These are phyloP conservation scores for Eilema sororculum DNA, from an alignment of 2,888 invertebrate species.

Conservation along the genomic window DNA sequence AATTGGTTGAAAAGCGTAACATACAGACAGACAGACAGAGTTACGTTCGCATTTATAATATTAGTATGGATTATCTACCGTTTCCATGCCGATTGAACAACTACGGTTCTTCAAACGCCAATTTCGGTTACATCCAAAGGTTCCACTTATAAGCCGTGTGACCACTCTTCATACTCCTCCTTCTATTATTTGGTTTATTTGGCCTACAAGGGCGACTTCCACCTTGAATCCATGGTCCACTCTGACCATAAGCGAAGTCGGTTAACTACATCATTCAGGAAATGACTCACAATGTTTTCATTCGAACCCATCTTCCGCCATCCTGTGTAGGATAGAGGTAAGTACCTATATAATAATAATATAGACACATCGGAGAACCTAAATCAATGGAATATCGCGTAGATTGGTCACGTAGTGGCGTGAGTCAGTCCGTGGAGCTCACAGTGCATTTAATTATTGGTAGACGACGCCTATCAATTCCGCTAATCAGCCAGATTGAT, in stretches of 20 bases:
- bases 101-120: too few species aligned
- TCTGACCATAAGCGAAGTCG: not conserved
- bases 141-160: too few species aligned
- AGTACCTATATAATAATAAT: not conserved
- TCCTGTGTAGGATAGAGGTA: conserved; percentile 1
- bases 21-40: too few species aligned
- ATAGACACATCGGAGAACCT: not conserved
- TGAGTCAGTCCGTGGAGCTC: conserved; percentile 38
- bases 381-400: not conserved
- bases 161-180: too few species aligned
- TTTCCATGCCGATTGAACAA: not conserved
- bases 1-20: too few species aligned
- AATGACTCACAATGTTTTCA: conserved; percentile 1
- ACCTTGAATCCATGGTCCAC: not conserved
- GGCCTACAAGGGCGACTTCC: too few species aligned
- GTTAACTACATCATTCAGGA: not conserved
- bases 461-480: conserved; percentile 82
- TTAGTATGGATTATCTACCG: conserved; percentile 3
- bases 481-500: conserved; percentile 77
- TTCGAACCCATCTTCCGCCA: conserved; percentile 1
- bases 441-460: conserved; percentile 55
- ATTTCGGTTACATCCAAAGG: too few species aligned
- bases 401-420: conserved; percentile 33
- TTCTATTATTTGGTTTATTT: too few species aligned
- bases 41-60: too few species aligned